Base-by-base conservation (phyloP, 2,113 vertebrate genomes). In the Amphiprion percula region DNA sequence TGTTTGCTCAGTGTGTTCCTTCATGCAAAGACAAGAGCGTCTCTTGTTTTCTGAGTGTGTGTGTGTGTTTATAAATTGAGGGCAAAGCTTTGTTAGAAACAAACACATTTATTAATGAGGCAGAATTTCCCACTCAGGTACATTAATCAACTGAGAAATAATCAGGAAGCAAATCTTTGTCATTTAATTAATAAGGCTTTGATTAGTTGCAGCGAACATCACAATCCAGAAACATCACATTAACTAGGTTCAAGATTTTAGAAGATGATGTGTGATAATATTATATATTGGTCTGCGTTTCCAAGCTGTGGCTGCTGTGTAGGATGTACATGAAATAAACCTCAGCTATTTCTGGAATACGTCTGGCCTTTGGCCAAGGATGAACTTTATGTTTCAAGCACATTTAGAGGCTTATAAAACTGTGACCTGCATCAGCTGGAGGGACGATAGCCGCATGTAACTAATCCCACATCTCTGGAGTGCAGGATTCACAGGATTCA, bases 131-230 rank as follows among this genome's bases (percentile, higher is more conserved):
- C 56, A 65, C 70, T 83, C 33, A 60, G 41, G 46, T 79, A 44
- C 66, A 78, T 84, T 81, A 78, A 81, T 80, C 46, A 81, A 85
- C 56, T 72, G n/a, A 72, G 62, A 86, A 77, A 81, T 81, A 71
- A 90, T 84, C 61, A 77, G 44, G 19, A 85, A 52, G 74, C 5
- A 82, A 82, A 85, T 84, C 61, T 81, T 65, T 77, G 71, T 82
- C 77, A 71, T 80, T 84, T 78, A 75, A 70, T 90, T 74, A 87
- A 73, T 61, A 53, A 11, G 23, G 56, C 68, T 85, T 68, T 77
- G 47, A 87, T 82, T 44, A 64, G 64, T 52, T 76, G 17, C 17
- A n/a, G 41, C 24, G 14, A 75, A 37, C 37, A 24, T 53, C 26
- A 44, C 53, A 52, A 55, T 67, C 58, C 53, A 59, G 53, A 19